These are phyloP conservation scores for Myrmecophaga tridactyla DNA, from an alignment of 2,113 vertebrate genomes.

Conservation along the genomic window DNA sequence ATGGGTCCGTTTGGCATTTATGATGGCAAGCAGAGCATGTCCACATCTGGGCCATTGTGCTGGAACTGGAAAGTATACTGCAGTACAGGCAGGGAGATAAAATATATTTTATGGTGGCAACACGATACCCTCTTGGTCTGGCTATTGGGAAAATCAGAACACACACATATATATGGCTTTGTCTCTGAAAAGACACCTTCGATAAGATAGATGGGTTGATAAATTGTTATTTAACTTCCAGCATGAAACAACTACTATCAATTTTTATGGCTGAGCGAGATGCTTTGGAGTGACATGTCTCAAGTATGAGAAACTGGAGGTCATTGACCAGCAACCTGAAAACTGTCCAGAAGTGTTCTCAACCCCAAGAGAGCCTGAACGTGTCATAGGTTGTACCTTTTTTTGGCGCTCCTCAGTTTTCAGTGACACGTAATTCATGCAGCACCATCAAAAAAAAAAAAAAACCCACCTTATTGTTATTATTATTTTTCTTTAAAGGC, in stretches of 20 bases:
- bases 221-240: slow-evolving; percentile 40
- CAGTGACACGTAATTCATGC: background rate
- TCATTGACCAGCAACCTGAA: slow-evolving; percentile 16
- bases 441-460: background rate
- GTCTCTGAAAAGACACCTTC: background rate
- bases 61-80: background rate
- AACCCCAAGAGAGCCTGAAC: background rate
- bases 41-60: background rate
- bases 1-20: background rate
- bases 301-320: background rate
- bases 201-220: slow-evolving; percentile 13
- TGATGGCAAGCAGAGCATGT: background rate
- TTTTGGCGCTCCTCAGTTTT: background rate
- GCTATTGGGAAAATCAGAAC: slow-evolving; percentile 18
- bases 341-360: background rate
- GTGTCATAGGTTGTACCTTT: background rate
- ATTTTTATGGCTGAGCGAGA: slow-evolving; percentile 24
- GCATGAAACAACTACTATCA: background rate
- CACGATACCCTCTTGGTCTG: slow-evolving; percentile 29
- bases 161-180: background rate
- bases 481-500: background rate
- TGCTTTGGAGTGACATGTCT: background rate
- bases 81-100: background rate
- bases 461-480: background rate
- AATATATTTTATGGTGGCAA: background rate